A percentile compares a stretch with the other conserved stretches of the same genome.
These are phyloP conservation scores for Zaprionus bogoriensis DNA, from an alignment of 2,888 invertebrate genomes.

Conservation along the genomic window DNA sequence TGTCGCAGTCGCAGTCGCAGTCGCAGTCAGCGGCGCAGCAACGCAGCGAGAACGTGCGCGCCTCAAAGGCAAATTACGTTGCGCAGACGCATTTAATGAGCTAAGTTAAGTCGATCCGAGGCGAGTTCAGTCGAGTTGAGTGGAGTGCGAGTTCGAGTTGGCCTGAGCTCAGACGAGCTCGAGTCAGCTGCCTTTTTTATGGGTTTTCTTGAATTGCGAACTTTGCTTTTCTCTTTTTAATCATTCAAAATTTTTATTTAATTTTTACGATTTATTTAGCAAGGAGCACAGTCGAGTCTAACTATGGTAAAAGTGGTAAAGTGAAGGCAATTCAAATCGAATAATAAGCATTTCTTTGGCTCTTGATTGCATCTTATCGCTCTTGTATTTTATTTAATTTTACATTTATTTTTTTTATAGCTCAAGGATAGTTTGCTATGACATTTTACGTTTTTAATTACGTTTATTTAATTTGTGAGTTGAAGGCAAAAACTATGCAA, in stretches of 20 bases:
- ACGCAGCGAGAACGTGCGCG: conserved; percentile 65
- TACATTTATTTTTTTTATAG: no score
- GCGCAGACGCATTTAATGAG: conserved; percentile 79
- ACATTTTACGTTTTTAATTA: no score
- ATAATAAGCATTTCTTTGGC: neutral
- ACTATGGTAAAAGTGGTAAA: no score
- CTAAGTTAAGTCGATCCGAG: conserved; percentile 20
- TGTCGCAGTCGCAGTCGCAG: conserved; percentile 5
- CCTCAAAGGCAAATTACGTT: conserved; percentile 69
- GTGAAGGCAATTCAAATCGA: neutral
- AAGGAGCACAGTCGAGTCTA: neutral
- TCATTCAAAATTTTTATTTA: conserved; percentile 10
- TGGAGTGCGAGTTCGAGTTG: no score
- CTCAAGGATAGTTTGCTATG: no score
- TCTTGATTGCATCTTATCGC: neutral
- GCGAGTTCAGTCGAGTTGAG: conserved; percentile 12
- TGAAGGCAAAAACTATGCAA: no score
- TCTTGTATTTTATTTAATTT: no score
- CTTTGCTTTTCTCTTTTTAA: conserved; percentile 21
- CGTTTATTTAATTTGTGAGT: no score
- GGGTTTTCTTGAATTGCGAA: conserved; percentile 44
- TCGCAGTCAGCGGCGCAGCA: no score
- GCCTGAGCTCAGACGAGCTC: conserved; percentile 20
- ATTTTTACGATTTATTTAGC: conserved; percentile 18
- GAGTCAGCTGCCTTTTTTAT: conserved; percentile 47